Percentiles rank a stretch among this genome's conserved stretches.
Evolutionary conservation across 2,113 vertebrate genomes (phyloP).

Genomic region (Lasiurus borealis): DNA sequence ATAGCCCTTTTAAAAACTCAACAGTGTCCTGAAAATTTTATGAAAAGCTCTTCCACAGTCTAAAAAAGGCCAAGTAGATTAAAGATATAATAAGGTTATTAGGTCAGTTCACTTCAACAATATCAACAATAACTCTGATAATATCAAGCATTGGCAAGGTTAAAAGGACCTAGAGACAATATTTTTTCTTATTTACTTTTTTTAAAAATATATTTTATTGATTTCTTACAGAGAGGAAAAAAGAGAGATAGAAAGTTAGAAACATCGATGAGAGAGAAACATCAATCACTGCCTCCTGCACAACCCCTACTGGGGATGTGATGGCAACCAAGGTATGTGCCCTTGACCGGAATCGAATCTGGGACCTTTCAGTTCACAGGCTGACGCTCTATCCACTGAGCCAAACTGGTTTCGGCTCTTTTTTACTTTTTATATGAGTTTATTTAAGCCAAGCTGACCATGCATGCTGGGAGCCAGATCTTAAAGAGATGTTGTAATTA

Average conservation of each 20-base stretch:
- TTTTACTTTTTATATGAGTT: background rate
- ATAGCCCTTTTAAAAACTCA: background rate
- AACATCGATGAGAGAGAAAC: too few relatives aligned
- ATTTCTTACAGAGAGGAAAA: too few relatives aligned
- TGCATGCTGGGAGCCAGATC: background rate
- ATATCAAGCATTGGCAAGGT: background rate
- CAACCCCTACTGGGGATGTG: too few relatives aligned
- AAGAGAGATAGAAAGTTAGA: too few relatives aligned
- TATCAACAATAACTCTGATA: background rate
- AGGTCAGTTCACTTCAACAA: background rate
- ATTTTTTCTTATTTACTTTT: background rate
- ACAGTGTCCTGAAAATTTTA: slow-evolving; percentile 1
- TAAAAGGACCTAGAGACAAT: background rate
- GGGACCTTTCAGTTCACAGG: too few relatives aligned
- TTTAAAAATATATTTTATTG: too few relatives aligned
- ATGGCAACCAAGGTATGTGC: too few relatives aligned
- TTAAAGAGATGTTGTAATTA: background rate
- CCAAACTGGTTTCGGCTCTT: too few relatives aligned
- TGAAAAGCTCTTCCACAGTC: background rate
- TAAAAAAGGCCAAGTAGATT: background rate
- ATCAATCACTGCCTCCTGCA: too few relatives aligned
- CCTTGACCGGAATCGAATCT: too few relatives aligned
- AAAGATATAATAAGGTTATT: background rate
- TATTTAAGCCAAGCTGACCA: background rate
- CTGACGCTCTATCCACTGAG: too few relatives aligned